Percentiles rank a stretch among this genome's conserved stretches.
phyloP scores from a whole-genome alignment of 2,113 vertebrate genomes.

The Nycticorax nycticorax region DNA sequence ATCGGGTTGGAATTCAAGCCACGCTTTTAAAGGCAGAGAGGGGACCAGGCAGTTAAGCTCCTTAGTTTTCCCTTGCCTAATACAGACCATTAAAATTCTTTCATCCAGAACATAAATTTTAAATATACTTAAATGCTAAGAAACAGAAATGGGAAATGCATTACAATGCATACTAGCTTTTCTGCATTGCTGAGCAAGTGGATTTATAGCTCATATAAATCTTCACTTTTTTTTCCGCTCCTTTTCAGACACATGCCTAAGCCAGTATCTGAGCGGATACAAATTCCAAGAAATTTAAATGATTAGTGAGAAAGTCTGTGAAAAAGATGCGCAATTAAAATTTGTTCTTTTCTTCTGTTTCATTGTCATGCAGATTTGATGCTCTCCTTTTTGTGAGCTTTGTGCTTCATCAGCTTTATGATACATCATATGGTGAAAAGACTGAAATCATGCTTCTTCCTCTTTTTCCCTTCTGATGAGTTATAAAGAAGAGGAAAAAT shows the following conservation, averaged over 20 bases:
- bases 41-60: background rate
- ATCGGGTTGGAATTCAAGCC: background rate
- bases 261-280: background rate
- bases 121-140: background rate
- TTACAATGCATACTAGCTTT: background rate
- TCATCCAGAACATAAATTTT: background rate
- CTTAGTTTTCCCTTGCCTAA: background rate
- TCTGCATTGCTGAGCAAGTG: conserved; percentile 1
- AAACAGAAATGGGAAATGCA: background rate
- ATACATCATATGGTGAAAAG: background rate
- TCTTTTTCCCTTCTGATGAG: background rate
- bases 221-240: background rate
- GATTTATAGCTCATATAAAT: background rate
- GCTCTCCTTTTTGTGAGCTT: background rate
- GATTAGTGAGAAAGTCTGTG: background rate
- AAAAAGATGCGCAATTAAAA: conserved; percentile 19
- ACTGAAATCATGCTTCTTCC: background rate
- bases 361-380: background rate
- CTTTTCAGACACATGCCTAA: background rate
- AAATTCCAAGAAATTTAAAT: background rate
- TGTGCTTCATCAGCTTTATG: conserved; percentile 3
- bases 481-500: background rate
- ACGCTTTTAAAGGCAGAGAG: background rate
- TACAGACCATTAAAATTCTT: background rate
- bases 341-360: background rate